phyloP scores from a whole-genome alignment of 1,140 invertebrate species.

The Antheraea mylitta region DNA sequence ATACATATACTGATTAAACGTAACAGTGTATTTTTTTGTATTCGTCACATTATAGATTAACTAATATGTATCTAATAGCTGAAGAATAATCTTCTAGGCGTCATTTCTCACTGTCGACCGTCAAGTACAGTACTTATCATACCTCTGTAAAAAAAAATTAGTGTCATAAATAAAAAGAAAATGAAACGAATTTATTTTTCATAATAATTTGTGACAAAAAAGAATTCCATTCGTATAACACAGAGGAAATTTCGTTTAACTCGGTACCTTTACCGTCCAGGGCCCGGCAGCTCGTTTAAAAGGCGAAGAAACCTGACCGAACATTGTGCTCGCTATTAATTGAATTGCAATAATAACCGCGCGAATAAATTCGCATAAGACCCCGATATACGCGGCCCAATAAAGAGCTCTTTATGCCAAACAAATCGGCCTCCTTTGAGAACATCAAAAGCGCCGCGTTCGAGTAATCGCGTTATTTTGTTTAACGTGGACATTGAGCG shows the following conservation, averaged over 20 bases:
- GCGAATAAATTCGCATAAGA: constrained; percentile 59
- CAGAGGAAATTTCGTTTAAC: neutral
- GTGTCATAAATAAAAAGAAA: too few species aligned
- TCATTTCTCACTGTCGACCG: too few species aligned
- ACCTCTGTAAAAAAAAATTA: too few species aligned
- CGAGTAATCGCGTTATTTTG: constrained; percentile 41
- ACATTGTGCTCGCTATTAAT: constrained; percentile 59
- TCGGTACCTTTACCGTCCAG: neutral
- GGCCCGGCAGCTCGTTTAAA: neutral
- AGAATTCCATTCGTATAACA: neutral
- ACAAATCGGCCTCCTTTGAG: constrained; percentile 74
- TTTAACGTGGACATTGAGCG: constrained; percentile 32
- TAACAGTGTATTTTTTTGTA: too few species aligned
- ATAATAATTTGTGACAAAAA: neutral
- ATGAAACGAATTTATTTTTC: too few species aligned
- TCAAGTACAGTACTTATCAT: too few species aligned
- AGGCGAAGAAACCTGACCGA: constrained; percentile 51
- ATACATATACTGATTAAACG: too few species aligned
- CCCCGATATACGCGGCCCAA: constrained; percentile 45
- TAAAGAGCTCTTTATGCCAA: constrained; percentile 72
- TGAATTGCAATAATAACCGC: constrained; percentile 74
- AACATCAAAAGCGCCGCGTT: constrained; percentile 56
- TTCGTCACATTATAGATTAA: too few species aligned
- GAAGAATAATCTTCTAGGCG: too few species aligned
- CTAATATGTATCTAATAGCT: too few species aligned